phyloP scores from a whole-genome alignment of 2,888 invertebrate genomes.

The Agonopterix alstromeriana region DNA sequence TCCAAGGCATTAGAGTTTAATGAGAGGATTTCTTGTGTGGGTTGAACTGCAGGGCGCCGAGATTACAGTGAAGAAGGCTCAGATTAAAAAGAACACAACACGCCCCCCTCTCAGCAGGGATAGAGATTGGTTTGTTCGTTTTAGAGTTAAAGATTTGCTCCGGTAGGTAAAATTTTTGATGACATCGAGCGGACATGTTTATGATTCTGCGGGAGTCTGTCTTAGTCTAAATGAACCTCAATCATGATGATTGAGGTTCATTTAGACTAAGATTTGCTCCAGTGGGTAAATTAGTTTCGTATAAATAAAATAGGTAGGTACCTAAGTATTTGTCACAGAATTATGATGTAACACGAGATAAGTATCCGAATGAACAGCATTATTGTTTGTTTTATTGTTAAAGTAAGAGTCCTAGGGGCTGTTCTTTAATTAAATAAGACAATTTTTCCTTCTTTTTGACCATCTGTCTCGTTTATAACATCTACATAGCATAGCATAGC shows the following conservation, averaged over 20 bases:
- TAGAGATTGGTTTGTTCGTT: slow-evolving; percentile 1
- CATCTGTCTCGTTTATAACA: too few relatives aligned
- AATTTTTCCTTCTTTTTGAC: too few relatives aligned
- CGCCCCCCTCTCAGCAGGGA: slow-evolving; percentile 22
- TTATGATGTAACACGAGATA: too few relatives aligned
- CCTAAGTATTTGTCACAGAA: too few relatives aligned
- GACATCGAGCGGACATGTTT: neutral
- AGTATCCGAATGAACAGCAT: too few relatives aligned
- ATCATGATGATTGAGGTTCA: neutral
- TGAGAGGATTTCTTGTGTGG: slow-evolving; percentile 25
- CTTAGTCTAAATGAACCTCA: too few relatives aligned
- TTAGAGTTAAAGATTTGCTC: neutral
- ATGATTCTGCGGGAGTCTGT: too few relatives aligned
- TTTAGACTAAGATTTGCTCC: neutral
- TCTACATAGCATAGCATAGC: too few relatives aligned
- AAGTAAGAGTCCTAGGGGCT: too few relatives aligned
- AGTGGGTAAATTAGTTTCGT: neutral
- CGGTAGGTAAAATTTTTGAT: neutral
- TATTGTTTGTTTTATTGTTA: too few relatives aligned
- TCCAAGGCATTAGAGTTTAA: slow-evolving; percentile 31
- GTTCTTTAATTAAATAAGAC: too few relatives aligned
- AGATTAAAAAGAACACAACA: slow-evolving; percentile 48
- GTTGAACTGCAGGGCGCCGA: slow-evolving; percentile 19
- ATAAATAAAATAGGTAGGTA: too few relatives aligned
- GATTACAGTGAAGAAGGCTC: slow-evolving; percentile 33